Evolutionary conservation across 2,113 vertebrate species (phyloP), one percentile per base, ranked within the genome.

Genomic region (Vombatus ursinus): DNA sequence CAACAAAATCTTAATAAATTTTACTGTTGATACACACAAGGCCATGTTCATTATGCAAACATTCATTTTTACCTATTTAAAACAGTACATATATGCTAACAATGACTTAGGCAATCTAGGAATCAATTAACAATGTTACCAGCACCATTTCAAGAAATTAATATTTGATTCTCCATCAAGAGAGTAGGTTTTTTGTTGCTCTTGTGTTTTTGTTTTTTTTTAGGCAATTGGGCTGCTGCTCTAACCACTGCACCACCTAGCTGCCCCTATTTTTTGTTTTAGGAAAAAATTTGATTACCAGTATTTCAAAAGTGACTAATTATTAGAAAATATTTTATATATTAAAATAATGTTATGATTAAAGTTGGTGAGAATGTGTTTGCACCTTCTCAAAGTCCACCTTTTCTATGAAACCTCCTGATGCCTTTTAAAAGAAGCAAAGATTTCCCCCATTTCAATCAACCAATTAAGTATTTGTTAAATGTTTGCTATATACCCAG

Each of bases 41-140:
- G 94, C 90, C 84, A 95, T 50, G 57, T 93, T 90, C 49, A 94
- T 96, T 96, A 94, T 89, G 91, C 92, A 98, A 98, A 96, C 49
- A 96, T 9, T 44, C 77, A 3, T 16, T 96, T 91, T 94, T 95
- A 95, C 94, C 91, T 92, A 95, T 96, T 97, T 94, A 97, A 93
- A 97, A 96, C 68, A 96, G 51, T 90, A 97, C 97, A 98, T 96
- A 96, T 98, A 97, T 97, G 52, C 31, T 19, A 97, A 95, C 91
- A 68, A 96, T 96, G 77, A 50, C 77, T 97, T 96, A 96, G 94
- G 92, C 94, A 96, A 94, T 97, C 96, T 90, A 94, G 96, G 97
- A 96, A 96, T 54, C 95, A 96, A 97, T 98, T 98, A 97, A 52
- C 24, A 94, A 51, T 95, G 90, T 94, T 97, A 93, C 89, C 24